Percentiles rank a stretch among this genome's conserved stretches.
Evolutionary conservation across 2,113 vertebrate genomes (phyloP).

Genomic region (Gymnocephalus cernua): DNA sequence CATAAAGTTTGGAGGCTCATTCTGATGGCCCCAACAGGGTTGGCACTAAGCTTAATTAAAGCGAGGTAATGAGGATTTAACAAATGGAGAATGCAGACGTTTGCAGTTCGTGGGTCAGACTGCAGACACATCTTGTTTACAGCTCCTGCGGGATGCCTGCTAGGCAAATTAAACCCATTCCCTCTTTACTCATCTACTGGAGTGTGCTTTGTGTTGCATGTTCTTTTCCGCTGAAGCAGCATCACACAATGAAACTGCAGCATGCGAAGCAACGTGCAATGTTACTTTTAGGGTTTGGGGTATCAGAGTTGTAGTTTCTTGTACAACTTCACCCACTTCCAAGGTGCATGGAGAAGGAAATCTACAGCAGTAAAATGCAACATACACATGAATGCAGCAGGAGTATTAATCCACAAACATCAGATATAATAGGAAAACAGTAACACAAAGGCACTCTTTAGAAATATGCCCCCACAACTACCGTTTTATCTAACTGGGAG

Average conservation of each 20-base stretch:
- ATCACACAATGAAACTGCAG: constrained; percentile 25
- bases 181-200: constrained; percentile 16
- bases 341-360: background rate
- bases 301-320: background rate
- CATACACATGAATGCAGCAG: no score
- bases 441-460: no score
- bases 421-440: no score
- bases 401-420: no score
- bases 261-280: background rate
- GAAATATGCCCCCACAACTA: no score
- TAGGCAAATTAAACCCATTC: constrained; percentile 64
- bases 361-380: background rate
- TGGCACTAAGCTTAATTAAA: constrained; percentile 40
- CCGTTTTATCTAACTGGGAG: no score
- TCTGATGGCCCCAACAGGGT: constrained; percentile 16
- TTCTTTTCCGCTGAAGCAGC: constrained; percentile 55
- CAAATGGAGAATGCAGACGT: constrained; percentile 62
- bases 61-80: constrained; percentile 59
- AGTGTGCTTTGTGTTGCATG: constrained; percentile 15
- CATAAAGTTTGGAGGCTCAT: constrained; percentile 1
- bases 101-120: constrained; percentile 38
- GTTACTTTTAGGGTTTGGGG: constrained; percentile 32
- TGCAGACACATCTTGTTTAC: constrained; percentile 62
- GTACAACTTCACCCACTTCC: background rate
- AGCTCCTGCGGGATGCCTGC: constrained; percentile 47